Base-by-base conservation (phyloP, 1,140 invertebrate genomes). In the Condylostylus longicornis region DNA sequence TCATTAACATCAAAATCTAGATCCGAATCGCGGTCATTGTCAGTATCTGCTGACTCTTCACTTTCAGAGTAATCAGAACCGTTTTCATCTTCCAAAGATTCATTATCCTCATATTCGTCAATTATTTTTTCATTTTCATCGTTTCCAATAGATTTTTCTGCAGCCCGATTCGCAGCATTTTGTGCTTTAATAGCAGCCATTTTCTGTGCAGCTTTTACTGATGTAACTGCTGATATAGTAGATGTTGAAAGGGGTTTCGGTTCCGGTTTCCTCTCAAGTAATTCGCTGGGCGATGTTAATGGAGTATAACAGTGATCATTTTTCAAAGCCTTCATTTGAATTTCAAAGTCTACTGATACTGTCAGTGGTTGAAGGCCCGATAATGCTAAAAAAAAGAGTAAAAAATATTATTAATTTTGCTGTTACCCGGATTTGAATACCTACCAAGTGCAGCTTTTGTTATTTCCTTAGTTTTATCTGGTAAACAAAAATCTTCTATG, bases 281-380 rank as follows among this genome's bases (percentile, higher is more conserved):
- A 15, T 55, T 55, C 1, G 50, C 45, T 7, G 37, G 68, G 67
- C 14, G 69, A 70, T 30, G 65, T 72, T 21, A 70, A 65, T 14
- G 71, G 65, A 37, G 73, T 76, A 46, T 77, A 77, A 45, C 74
- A 75, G 51, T 77, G 74, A 53, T 77, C 74, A 59, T 75, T 73
- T 47, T 65, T 64, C 38, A 77, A 71, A 33, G 65, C 62, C 29
- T 50, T 46, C 30, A 58, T 5, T 3, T 46, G 33, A 13, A 54
- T 51, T 29, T 60, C 58, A 15, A 47, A 41, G 32, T 60, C 57
- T 1, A 48, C 36, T 4, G 49, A 51, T 7, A 51, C 32, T 31
- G 53, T 51, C 14, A 44, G 47, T 10, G 47, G 33, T 1, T 53
- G 44, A 5, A 61, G 29, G 2, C 57, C 57, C 18, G 57, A 57